Base-by-base conservation (phyloP, 2,888 invertebrate species). In the Agrochola lychnidis region DNA sequence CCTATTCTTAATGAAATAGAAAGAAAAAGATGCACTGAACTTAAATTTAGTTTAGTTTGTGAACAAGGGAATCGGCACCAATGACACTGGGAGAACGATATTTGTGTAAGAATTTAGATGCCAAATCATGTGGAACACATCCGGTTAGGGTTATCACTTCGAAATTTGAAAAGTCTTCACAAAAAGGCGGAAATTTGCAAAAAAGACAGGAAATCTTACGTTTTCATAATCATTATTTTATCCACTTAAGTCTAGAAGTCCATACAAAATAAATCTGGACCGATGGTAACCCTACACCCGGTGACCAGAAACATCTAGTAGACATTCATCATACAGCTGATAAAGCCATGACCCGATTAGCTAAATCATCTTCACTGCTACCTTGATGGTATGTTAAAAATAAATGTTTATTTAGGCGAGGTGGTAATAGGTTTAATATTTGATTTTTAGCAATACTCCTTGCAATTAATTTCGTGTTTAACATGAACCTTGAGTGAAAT, bases 271-370 rank as follows among this genome's bases (percentile, higher is more conserved):
- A n/a, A 22, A 22, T 62, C 6, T 14, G 3, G 16, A 36, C 22
- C 36, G 36, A 22, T 67, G 14, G 22, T 36, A n/a, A 36, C 36
- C 22, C 1, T 36, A 51, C 16, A 48, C 25, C 10, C 30, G 14
- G 10, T 45, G 45, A 59, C 77, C 42, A 73, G 57, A 78, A 66
- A 75, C 51, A 56, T 62, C 73, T 16, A 71, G 48, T 59, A 61
- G 16, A 3, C 45, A 59, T 40, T 25, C 45, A 61, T 40, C 25
- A 66, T 36, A 63, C 53, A 75, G 63, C 51, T 79, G 25, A 67
- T 7, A 62, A 30, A 87, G 78, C 87, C 89, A 83, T 92, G 89
- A 90, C 90, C 89, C 76, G 74, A 89, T 88, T 88, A 82, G 69
- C 74, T 76, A 77, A 86, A 88, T 83, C 84, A 78, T 81, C 78